Conservation (phyloP, 2,113 vertebrate genomes). For the Malurus elegans region DNA sequence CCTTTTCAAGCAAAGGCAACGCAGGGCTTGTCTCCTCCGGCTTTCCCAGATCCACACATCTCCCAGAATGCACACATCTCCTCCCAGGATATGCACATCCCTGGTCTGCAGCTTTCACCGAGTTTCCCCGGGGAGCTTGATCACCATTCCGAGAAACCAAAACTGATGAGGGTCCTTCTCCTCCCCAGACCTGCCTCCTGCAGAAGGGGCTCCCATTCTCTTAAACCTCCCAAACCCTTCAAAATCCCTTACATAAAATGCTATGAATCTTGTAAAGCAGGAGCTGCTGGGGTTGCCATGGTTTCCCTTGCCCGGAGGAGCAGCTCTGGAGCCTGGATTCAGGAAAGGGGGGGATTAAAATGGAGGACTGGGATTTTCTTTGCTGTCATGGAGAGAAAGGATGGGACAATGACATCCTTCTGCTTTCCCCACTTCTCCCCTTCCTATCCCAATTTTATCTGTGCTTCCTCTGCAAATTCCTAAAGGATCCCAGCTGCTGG, state of each 20-base stretch:
- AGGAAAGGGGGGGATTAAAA: slow-evolving; percentile 30
- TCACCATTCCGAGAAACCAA: neutral
- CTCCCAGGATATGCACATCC: neutral
- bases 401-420: neutral
- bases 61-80: neutral
- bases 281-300: slow-evolving; percentile 68
- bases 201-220: neutral
- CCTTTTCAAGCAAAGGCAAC: slow-evolving; percentile 1
- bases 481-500: slow-evolving; percentile 50
- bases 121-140: neutral
- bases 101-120: neutral
- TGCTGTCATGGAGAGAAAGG: neutral
- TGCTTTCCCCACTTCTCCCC: neutral
- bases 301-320: slow-evolving; percentile 62
- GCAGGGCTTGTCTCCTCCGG: neutral
- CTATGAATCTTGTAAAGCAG: slow-evolving; percentile 45
- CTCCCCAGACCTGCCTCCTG: neutral
- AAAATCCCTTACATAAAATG: slow-evolving; percentile 12
- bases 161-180: neutral
- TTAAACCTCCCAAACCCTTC: slow-evolving; percentile 20
- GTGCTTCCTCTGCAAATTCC: slow-evolving; percentile 56
- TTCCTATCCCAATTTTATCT: neutral
- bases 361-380: slow-evolving; percentile 48
- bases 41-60: fast-evolving
- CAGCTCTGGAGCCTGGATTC: slow-evolving; percentile 43